These are phyloP conservation scores for Melipona beecheii DNA, from an alignment of 2,888 invertebrate species.

Conservation along the genomic window DNA sequence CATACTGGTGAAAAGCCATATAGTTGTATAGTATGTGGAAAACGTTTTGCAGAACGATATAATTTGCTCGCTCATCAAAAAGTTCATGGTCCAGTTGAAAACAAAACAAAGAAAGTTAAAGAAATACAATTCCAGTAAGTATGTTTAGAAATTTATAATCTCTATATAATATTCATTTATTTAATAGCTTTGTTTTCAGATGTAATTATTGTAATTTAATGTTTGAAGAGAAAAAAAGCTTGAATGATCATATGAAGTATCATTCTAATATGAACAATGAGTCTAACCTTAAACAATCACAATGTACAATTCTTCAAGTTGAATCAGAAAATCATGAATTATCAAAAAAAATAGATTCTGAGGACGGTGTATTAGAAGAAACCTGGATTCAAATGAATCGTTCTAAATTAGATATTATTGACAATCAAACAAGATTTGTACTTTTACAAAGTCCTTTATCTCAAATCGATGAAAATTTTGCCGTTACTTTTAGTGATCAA, in stretches of 20 bases:
- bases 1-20: conserved; percentile 84
- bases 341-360: conserved; percentile 22
- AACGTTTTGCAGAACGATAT: conserved; percentile 81
- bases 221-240: conserved; percentile 66
- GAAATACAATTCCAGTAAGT: conserved; percentile 69
- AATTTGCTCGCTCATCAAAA: conserved; percentile 81
- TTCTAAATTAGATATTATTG: conserved; percentile 51
- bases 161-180: conserved; percentile 3
- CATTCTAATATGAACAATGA: conserved; percentile 44
- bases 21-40: conserved; percentile 56
- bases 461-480: conserved; percentile 44
- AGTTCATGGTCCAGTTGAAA: conserved; percentile 75
- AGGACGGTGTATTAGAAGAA: conserved; percentile 28
- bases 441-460: conserved; percentile 50
- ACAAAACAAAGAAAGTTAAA: conserved; percentile 62
- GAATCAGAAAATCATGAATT: conserved; percentile 25
- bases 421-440: conserved; percentile 42
- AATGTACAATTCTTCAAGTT: conserved; percentile 9
- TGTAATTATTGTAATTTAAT: conserved; percentile 64
- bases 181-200: conserved; percentile 52
- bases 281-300: conserved; percentile 16
- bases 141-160: not conserved
- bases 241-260: conserved; percentile 66
- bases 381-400: conserved; percentile 62
- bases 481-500: conserved; percentile 55